These are phyloP conservation scores for Neodon shergylaensis DNA, from an alignment of 2,113 vertebrate species.

Conservation along the genomic window DNA sequence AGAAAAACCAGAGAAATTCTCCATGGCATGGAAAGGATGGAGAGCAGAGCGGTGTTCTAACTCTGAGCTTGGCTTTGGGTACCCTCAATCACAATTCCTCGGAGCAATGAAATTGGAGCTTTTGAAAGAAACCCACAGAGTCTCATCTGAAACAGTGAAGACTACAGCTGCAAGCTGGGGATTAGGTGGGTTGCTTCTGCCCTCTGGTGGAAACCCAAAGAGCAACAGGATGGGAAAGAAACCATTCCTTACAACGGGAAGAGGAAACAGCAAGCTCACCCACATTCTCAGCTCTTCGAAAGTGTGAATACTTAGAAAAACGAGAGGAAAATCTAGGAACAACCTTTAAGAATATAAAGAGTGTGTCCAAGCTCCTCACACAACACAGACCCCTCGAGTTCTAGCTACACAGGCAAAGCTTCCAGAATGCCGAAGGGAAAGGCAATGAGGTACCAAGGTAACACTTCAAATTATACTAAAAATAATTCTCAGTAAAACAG, in stretches of 20 bases:
- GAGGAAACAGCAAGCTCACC: neutral
- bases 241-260: accelerated
- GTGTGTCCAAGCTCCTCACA: neutral
- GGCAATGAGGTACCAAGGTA: neutral
- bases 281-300: neutral
- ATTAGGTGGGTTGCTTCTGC: constrained; percentile 44
- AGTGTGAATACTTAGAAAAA: neutral
- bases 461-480: neutral
- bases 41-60: neutral
- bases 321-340: neutral
- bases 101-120: neutral
- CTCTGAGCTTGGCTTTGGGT: neutral
- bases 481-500: neutral
- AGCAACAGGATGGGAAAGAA: accelerated
- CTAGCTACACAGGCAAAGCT: neutral
- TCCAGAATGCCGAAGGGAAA: neutral
- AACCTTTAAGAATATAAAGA: neutral
- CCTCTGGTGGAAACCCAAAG: constrained; percentile 71
- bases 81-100: neutral
- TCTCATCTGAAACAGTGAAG: neutral
- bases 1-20: neutral
- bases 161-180: neutral
- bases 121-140: neutral
- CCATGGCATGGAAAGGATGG: neutral
- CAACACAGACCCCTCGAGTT: accelerated